Conservation (phyloP, 2,113 vertebrate species). For the Falcunculus frontatus region DNA sequence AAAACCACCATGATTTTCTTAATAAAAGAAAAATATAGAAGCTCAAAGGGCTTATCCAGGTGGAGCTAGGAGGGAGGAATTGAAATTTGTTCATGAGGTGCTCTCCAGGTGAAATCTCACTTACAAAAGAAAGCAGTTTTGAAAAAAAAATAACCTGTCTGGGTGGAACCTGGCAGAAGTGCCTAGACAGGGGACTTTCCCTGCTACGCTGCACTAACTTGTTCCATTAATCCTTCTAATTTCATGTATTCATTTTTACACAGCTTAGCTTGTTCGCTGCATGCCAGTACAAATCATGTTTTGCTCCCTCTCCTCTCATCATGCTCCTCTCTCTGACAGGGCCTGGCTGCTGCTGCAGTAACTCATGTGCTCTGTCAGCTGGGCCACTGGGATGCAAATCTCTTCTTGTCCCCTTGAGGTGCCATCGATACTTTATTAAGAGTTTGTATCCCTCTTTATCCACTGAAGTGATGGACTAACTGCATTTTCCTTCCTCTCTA, state of each 20-base stretch:
- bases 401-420: constrained; percentile 51
- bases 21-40: not conserved
- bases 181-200: constrained; percentile 48
- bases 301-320: not conserved
- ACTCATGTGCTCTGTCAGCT: constrained; percentile 3
- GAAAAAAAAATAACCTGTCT: constrained; percentile 22
- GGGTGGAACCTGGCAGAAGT: constrained; percentile 45
- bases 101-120: constrained; percentile 26
- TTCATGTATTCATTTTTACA: constrained; percentile 37
- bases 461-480: constrained; percentile 14
- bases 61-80: not conserved
- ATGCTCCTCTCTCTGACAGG: not conserved
- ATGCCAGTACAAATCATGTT: constrained; percentile 35
- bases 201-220: constrained; percentile 56
- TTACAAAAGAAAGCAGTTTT: not conserved
- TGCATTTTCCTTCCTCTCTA: constrained; percentile 30
- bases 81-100: not conserved
- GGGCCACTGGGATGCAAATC: constrained; percentile 31
- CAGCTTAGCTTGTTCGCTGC: constrained; percentile 31
- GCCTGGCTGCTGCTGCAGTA: constrained; percentile 12
- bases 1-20: constrained; percentile 4
- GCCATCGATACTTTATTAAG: constrained; percentile 49
- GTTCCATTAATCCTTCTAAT: constrained; percentile 61
- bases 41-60: constrained; percentile 6
- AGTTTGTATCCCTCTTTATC: constrained; percentile 26